Base-by-base conservation (phyloP, 1,140 invertebrate species). In the Ooceraea biroi region DNA sequence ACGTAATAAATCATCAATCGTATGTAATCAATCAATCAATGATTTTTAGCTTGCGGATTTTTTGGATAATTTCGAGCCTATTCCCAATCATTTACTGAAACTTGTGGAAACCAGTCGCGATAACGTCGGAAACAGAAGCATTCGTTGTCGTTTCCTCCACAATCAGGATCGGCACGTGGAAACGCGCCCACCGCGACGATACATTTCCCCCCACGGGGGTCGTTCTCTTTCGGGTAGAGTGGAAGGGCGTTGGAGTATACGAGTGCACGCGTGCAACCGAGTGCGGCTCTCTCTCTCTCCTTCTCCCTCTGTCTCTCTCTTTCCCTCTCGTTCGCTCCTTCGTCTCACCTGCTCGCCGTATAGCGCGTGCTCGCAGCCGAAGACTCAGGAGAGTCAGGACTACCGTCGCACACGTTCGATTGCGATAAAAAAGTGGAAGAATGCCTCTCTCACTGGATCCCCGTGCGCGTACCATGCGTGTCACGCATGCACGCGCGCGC, bases 341-440 rank as follows among this genome's bases (percentile, higher is more conserved):
- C 25, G 44, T 86, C 90, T 90, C 90, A 91, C 91, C 91, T 91
- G 91, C 90, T 86, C 83, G 69, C 60, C 86, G 91, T 87, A 83
- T 84, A 80, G 68, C 85, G 91, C 91, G 90, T 91, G 91, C 85
- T 90, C 57, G 72, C 50, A 84, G 63, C 77, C 61, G 78, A 69
- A 83, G 85, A 61, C 69, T 85, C 74, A 50, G 44, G 27, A 58
- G 30, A 36, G 19, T 46, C 58, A 19, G 17, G 19, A 30, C 46
- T 60, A 63, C 41, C 76, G 17, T 17, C 36, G n/a, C 69, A 57
- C 74, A 50, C 60, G 72, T 55, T 66, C 22, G 83, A 65, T 61
- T 60, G 7, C 82, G 72, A 88, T 88, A 87, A 89, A 89, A 89
- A 89, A 89, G 52, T 30, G 58, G 73, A 85, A 88, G 86, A 88